Conservation (phyloP, 2,797 vertebrate genomes). For the Merluccius polli region DNA sequence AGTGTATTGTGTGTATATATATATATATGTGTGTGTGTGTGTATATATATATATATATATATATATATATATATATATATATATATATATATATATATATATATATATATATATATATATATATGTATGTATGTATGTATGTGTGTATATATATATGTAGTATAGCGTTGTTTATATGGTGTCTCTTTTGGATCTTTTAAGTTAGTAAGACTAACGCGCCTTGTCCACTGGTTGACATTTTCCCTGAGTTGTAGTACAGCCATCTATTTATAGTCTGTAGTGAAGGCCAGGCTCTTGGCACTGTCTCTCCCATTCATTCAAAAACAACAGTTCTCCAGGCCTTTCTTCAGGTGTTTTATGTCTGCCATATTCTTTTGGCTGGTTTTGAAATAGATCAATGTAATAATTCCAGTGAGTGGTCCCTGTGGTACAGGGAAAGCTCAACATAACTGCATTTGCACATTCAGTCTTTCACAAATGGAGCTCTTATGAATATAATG, state of each 20-base stretch:
- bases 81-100: too few species aligned
- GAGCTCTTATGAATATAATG: background rate
- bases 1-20: too few species aligned
- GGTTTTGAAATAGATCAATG: background rate
- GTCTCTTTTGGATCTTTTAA: background rate
- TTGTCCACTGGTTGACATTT: conserved; percentile 21
- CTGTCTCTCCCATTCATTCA: conserved; percentile 49
- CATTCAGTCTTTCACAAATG: background rate
- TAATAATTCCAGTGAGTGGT: background rate
- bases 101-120: too few species aligned
- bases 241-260: conserved; percentile 34
- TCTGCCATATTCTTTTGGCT: background rate
- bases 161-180: background rate
- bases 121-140: too few species aligned
- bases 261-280: conserved; percentile 54
- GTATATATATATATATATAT: too few species aligned
- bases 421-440: background rate
- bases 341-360: conserved; percentile 16
- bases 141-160: background rate
- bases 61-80: too few species aligned
- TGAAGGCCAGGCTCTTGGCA: conserved; percentile 45
- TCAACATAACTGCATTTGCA: background rate
- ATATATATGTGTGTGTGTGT: too few species aligned
- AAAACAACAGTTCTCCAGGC: conserved; percentile 36
- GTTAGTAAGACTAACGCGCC: conserved; percentile 4